Evolutionary conservation across 2,113 vertebrate species (phyloP).

Genomic region (Poeciliopsis turrubarensis): DNA sequence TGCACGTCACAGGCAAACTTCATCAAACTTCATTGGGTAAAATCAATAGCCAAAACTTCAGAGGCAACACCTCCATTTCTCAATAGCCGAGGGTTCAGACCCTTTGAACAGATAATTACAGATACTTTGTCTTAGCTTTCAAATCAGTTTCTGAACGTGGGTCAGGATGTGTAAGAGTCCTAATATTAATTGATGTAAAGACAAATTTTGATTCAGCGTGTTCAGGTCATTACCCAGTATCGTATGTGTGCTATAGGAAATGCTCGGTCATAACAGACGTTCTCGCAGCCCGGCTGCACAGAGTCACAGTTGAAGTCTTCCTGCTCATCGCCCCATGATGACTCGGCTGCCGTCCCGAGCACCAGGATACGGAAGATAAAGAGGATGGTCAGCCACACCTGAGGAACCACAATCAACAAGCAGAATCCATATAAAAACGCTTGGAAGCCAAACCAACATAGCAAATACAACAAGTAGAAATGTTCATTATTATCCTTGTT

Average conservation of each 20-base stretch:
- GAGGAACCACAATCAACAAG: neutral
- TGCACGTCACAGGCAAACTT: no score
- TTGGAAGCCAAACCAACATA: neutral
- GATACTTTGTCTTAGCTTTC: no score
- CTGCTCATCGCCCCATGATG: slow-evolving; percentile 96
- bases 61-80: no score
- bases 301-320: slow-evolving; percentile 95
- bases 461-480: neutral
- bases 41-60: no score
- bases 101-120: no score
- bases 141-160: no score
- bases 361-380: slow-evolving; percentile 99
- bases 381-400: slow-evolving; percentile 94
- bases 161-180: no score
- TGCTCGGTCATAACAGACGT: slow-evolving; percentile 94
- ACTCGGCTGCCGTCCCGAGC: slow-evolving; percentile 93
- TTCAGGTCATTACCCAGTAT: slow-evolving; percentile 82
- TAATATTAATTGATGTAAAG: neutral
- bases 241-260: slow-evolving; percentile 97
- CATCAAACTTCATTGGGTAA: no score
- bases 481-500: neutral
- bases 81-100: no score
- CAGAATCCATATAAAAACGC: neutral
- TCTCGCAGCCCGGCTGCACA: slow-evolving; percentile 90
- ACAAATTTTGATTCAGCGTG: neutral